Evolutionary conservation across 2,888 invertebrate genomes (phyloP), one percentile per base, ranked within the genome.

Genomic region (Entomobrya proxima): DNA sequence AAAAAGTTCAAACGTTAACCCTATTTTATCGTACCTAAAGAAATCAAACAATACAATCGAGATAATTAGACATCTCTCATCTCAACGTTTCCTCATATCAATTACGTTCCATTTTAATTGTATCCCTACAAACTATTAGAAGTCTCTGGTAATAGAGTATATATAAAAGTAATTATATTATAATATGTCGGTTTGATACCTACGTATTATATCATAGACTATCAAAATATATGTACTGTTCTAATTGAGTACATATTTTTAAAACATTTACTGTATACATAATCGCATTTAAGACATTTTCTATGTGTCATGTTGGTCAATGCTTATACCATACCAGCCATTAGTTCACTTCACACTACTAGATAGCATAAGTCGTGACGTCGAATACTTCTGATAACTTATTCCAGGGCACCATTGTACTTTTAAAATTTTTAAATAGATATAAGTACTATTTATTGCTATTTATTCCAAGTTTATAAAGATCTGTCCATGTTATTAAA

Each of bases 401-500:
- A 47, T 47, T 72, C 3, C 72, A 72, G 72, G 72, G 32, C 50
- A 67, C 67, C 67, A 72, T 44, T 50, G 44, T 72, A 47, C 47
- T 72, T 11, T 72, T 15, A 50, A 47, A 24, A 21, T 55, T 18
- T 4, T 55, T 55, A 27, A 55, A 55, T 7, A 55, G 2, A 24
- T 3, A 21, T 27, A 24, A 24, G n/a, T 11, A 6, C 15, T 47
- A 72, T 50, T 72, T 52, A 50, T 77, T 61, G 30, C 52, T 77
- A 40, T 61, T 61, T 80, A 52, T 80, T 80, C 52, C 72, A 40
- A 18, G n/a, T 80, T 44, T 76, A 75, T 32, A 83, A 58, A 83
- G 83, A 83, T 83, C 83, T 83, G 83, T 76, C 64, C 64, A 76
- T 37, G 47, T 61, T 76, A 76, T 40, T 11, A 80, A 32, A 69